phyloP scores from a whole-genome alignment of 2,888 invertebrate genomes.

The Schrankia costaestrigalis region DNA sequence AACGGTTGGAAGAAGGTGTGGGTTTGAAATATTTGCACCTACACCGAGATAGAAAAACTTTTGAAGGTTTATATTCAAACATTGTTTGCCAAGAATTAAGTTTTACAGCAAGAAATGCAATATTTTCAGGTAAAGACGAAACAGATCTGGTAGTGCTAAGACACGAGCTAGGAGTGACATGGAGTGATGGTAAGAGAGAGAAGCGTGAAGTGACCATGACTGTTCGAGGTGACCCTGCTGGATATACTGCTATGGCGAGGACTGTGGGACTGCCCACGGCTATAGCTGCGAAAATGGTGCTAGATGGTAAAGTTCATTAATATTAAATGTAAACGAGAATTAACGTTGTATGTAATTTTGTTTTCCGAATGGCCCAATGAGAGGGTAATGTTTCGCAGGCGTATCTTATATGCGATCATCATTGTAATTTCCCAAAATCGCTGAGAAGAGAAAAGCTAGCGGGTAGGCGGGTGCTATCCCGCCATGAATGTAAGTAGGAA shows the following conservation, averaged over 20 bases:
- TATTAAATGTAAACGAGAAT: no score
- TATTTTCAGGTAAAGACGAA: constrained; percentile 82
- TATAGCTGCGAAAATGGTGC: constrained; percentile 98
- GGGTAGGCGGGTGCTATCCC: no score
- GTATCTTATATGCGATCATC: not conserved
- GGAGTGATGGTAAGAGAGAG: constrained; percentile 93
- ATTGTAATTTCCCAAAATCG: not conserved
- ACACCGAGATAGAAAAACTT: no score
- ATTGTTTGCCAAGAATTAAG: no score
- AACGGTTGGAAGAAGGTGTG: no score
- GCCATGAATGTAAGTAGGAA: no score
- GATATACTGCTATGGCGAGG: constrained; percentile 95
- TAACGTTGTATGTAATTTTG: no score
- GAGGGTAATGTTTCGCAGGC: no score
- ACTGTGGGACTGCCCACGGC: constrained; percentile 90
- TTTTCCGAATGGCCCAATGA: not conserved
- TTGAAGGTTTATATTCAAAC: no score
- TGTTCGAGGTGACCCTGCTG: constrained; percentile 89
- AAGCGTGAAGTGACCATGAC: constrained; percentile 92
- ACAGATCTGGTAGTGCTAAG: constrained; percentile 96
- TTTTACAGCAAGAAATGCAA: no score
- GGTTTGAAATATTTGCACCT: no score
- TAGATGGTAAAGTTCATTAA: constrained; percentile 87
- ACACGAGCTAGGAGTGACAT: constrained; percentile 95
- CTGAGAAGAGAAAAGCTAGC: not conserved